These are phyloP conservation scores for Ceuthmochares aereus DNA, from an alignment of 2,113 vertebrate species.

Conservation along the genomic window DNA sequence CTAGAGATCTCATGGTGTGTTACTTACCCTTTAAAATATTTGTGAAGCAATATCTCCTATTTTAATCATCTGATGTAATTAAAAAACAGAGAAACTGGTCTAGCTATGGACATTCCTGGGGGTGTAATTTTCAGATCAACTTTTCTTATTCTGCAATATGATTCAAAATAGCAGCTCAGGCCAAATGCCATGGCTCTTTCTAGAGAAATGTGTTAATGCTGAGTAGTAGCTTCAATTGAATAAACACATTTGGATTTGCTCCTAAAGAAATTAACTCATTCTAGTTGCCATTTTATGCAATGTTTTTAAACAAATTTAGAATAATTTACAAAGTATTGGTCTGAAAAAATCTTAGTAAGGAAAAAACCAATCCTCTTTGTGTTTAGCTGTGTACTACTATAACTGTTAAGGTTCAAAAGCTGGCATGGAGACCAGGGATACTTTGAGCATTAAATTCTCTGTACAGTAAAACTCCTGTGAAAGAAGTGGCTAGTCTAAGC, in stretches of 20 bases:
- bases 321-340: neutral
- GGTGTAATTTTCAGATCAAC: neutral
- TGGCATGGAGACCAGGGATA: neutral
- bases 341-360: neutral
- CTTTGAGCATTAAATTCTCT: neutral
- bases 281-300: neutral
- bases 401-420: neutral
- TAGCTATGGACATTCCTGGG: neutral
- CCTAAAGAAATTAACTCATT: neutral
- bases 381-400: neutral
- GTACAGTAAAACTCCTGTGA: neutral
- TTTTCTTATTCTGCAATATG: neutral
- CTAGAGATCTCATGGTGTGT: neutral
- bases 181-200: neutral
- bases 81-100: neutral
- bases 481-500: neutral
- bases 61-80: neutral
- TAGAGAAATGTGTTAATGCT: neutral
- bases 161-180: neutral
- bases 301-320: neutral
- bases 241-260: neutral
- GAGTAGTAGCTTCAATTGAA: neutral
- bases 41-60: neutral
- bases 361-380: neutral
- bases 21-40: conserved; percentile 35